Base-by-base conservation (phyloP, 2,113 vertebrate species). In the Malurus elegans region DNA sequence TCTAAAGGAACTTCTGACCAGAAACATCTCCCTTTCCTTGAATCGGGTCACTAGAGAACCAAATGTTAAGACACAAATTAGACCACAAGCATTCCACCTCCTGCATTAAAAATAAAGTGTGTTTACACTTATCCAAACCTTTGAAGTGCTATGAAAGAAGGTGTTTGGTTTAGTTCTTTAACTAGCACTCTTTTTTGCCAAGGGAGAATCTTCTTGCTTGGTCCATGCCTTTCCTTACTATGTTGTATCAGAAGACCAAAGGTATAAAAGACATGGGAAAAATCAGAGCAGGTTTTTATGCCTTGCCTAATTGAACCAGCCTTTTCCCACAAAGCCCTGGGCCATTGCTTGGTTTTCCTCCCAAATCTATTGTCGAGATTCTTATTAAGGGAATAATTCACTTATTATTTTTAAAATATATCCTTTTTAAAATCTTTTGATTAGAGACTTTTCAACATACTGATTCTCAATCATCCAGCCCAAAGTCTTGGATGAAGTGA, bases 401-500 rank as follows among this genome's bases (percentile, higher is more conserved):
- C 72, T 94, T 95, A 94, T 47, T 96, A n/a, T 54, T 92, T 90
- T 61, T 31, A 93, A 95, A 95, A 8, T n/a, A 32, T 8, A 6
- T 21, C 14, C 62, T 40, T 67, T 20, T 4, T 1, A 23, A 51
- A 78, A 94, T 94, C 25, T 26, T 67, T 96, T 94, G 76, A 92
- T 95, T 96, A 83, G 72, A 96, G 79, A 81, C 62, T 93, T 97
- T 94, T 95, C 97, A 97, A 92, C 80, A 95, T 84, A 92, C 71
- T 75, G 83, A 94, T 95, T 93, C 93, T 97, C 93, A 93, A 79
- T 95, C 78, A 96, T 21, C 36, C 92, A 91, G 75, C 64, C 91
- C 91, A 80, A 74, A 90, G 93, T 92, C 89, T 97, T 78, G 64
- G 34, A 82, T 92, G 91, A 97, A 97, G 95, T 86, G 95, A 96